Base-by-base conservation (phyloP, 2,797 vertebrate genomes). In the Chaenodraco wilsoni region DNA sequence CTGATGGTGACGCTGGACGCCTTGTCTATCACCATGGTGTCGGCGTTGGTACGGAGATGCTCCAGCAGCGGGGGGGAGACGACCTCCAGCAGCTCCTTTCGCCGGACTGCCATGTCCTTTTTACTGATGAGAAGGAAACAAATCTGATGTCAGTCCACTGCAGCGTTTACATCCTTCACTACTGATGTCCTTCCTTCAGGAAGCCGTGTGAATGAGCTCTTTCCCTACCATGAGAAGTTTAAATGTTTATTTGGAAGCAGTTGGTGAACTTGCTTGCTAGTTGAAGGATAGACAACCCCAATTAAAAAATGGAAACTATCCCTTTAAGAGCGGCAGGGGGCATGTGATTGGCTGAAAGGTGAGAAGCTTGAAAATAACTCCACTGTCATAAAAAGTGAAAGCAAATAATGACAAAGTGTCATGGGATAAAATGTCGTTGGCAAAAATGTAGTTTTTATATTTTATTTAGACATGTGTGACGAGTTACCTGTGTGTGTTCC, bases 401-500 rank as follows among this genome's bases (percentile, higher is more conserved):
- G 33, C 33, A 37, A 37, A 37, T 37, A 37, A 6, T 37, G 33
- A 37, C 33, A 9, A 9, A 37, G 8, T 37, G 33, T 37, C 33
- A 37, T 27, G 27, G 27, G 4, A 27, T 27, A 33, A 33, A 33
- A 27, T 23, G 23, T 23, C 3, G 23, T 23, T 23, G 23, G 27
- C 27, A 27, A 27, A 27, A 27, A 27, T 5, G 27, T 27, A 1
- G 4, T 5, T 27, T 27, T 27, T 27, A 27, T 5, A 1, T 27
- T 5, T 27, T 27, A 27, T 5, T 27, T 5, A 27, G 4, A 27
- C 27, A 27, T 27, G 27, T 27, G 27, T 27, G 27, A 37, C 9
- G 33, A 37, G 33, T 62, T 69, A 98, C 98, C 98, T 99, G 92
- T 97, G 92, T 14, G 92, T 70, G 21, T 99, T 99, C 56, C 91